Evolutionary conservation across 1,140 invertebrate species (phyloP).

Genomic region (Leptoteleia sp.): DNA sequence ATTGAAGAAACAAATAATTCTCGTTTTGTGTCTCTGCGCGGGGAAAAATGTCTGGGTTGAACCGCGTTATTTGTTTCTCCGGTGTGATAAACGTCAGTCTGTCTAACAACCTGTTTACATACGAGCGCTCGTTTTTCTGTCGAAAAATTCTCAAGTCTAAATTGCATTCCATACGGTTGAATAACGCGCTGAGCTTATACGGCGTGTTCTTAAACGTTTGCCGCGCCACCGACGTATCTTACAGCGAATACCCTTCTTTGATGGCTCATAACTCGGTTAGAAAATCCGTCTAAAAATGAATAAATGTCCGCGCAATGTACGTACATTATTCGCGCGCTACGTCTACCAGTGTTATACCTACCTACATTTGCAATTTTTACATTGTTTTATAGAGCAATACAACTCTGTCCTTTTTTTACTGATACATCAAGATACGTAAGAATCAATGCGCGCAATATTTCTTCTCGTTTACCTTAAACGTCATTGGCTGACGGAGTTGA

Average conservation of each 20-base stretch:
- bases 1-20: slow-evolving; percentile 55
- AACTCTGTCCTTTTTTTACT: too few species aligned
- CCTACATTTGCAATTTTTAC: too few species aligned
- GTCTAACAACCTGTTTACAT: slow-evolving; percentile 68
- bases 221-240: slow-evolving; percentile 29
- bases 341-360: too few species aligned
- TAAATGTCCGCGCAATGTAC: too few species aligned
- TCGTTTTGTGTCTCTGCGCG: slow-evolving; percentile 27
- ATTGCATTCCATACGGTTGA: slow-evolving; percentile 66
- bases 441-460: too few species aligned
- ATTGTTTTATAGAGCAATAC: too few species aligned
- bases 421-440: too few species aligned
- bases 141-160: slow-evolving; percentile 68
- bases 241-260: slow-evolving; percentile 4
- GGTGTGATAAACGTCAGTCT: slow-evolving; percentile 63
- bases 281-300: too few species aligned
- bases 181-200: slow-evolving; percentile 52
- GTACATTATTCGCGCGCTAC: too few species aligned
- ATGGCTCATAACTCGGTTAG: slow-evolving; percentile 40
- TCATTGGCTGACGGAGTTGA: too few species aligned
- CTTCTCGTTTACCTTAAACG: too few species aligned
- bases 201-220: slow-evolving; percentile 33
- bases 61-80: slow-evolving; percentile 59
- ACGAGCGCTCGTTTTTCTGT: slow-evolving; percentile 64
- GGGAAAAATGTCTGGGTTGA: slow-evolving; percentile 53